Evolutionary conservation across 2,888 invertebrate genomes (phyloP).

Genomic region (Drosophila nigritarsus): DNA sequence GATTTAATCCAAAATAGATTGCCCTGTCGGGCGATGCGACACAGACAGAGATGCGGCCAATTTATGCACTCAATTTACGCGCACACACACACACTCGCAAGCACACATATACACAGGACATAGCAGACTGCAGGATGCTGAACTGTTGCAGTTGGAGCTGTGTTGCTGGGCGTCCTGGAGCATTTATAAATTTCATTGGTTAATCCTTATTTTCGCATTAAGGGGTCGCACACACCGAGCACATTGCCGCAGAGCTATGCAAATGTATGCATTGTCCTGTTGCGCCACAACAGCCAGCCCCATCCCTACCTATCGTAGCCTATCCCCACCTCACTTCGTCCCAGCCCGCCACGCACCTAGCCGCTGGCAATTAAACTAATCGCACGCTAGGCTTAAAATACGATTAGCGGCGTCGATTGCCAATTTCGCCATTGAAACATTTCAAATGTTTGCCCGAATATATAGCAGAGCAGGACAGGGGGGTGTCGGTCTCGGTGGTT

Average conservation of each 20-base stretch:
- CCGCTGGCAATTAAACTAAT: slow-evolving; percentile 85
- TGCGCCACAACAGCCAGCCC: slow-evolving; percentile 40
- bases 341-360: slow-evolving; percentile 1
- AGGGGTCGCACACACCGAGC: slow-evolving; percentile 36
- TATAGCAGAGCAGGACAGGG: not conserved
- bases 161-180: slow-evolving; percentile 36
- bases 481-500: slow-evolving; percentile 10
- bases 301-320: not conserved
- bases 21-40: slow-evolving; percentile 63
- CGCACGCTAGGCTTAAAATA: slow-evolving; percentile 84
- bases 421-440: slow-evolving; percentile 58
- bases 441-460: slow-evolving; percentile 27
- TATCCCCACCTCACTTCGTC: not conserved
- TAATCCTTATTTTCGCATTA: slow-evolving; percentile 84
- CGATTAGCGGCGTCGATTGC: slow-evolving; percentile 80
- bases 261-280: slow-evolving; percentile 78
- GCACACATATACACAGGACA: not conserved
- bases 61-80: slow-evolving; percentile 82
- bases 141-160: slow-evolving; percentile 26
- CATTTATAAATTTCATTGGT: slow-evolving; percentile 85
- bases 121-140: slow-evolving; percentile 14
- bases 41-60: slow-evolving; percentile 60
- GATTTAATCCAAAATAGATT: slow-evolving; percentile 85
- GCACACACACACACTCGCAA: slow-evolving; percentile 15
- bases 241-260: slow-evolving; percentile 59